phyloP scores from a whole-genome alignment of 2,113 vertebrate species.

The Cyprinus carpio region DNA sequence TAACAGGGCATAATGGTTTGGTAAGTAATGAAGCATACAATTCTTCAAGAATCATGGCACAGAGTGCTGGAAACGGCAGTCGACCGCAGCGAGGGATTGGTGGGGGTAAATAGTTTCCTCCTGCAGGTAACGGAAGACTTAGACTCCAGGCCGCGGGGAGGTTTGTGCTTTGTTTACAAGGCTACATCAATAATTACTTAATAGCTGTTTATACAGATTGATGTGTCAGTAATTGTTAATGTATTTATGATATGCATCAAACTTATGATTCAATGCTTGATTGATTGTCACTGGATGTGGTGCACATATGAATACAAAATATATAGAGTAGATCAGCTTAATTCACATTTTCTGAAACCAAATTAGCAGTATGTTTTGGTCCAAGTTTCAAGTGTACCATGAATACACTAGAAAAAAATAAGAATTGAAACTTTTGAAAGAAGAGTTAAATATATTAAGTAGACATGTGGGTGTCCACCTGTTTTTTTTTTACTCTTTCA shows the following conservation, averaged over 20 bases:
- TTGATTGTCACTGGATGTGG: background rate
- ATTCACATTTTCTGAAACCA: background rate
- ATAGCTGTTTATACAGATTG: constrained; percentile 46
- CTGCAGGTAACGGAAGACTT: constrained; percentile 16
- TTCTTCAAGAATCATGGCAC: background rate
- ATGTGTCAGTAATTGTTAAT: constrained; percentile 30
- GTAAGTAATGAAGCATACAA: constrained; percentile 24
- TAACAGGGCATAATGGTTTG: constrained; percentile 16
- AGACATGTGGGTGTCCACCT: background rate
- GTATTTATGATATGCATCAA: constrained; percentile 38
- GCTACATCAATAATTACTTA: constrained; percentile 45
- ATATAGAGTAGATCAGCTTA: background rate
- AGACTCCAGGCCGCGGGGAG: background rate
- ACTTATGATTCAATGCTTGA: background rate
- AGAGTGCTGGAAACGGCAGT: background rate
- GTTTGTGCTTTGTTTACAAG: constrained; percentile 11
- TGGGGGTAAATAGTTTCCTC: constrained; percentile 26
- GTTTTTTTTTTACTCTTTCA: too few relatives aligned
- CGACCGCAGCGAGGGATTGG: background rate
- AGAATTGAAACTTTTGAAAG: background rate
- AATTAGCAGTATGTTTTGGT: background rate
- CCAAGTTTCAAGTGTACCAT: background rate
- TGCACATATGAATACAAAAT: background rate
- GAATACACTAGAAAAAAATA: background rate
- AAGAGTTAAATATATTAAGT: background rate